These are phyloP conservation scores for Neoitamus cyanurus DNA, from an alignment of 2,888 invertebrate species.

Conservation along the genomic window DNA sequence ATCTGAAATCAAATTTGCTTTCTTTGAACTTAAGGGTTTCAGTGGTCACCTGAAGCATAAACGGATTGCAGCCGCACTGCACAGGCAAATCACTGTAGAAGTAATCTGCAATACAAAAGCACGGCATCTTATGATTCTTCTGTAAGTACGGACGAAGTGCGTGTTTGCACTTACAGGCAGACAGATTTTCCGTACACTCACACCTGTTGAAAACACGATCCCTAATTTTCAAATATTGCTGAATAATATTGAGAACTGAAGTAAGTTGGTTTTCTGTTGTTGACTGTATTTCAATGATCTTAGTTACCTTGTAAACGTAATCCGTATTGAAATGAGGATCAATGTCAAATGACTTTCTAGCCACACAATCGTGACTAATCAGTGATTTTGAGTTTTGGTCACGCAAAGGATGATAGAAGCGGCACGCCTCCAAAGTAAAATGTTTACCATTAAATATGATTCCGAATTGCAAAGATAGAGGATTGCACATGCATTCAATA, in stretches of 20 bases:
- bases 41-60: background rate
- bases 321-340: background rate
- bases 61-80: background rate
- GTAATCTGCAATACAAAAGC: background rate
- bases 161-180: background rate
- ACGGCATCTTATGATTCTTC: background rate
- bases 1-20: background rate
- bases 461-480: background rate
- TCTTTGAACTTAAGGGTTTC: background rate
- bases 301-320: background rate
- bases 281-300: background rate
- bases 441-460: background rate
- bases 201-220: background rate
- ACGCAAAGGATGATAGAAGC: background rate
- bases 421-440: background rate
- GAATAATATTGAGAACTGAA: background rate
- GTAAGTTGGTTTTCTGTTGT: background rate
- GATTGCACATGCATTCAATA: background rate
- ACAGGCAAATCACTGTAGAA: background rate
- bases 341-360: background rate
- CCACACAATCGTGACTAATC: background rate
- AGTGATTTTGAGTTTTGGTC: background rate
- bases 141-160: background rate
- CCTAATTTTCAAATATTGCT: background rate
- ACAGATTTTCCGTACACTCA: background rate